Conservation (phyloP, 2,113 vertebrate species). For the Nycticorax nycticorax region DNA sequence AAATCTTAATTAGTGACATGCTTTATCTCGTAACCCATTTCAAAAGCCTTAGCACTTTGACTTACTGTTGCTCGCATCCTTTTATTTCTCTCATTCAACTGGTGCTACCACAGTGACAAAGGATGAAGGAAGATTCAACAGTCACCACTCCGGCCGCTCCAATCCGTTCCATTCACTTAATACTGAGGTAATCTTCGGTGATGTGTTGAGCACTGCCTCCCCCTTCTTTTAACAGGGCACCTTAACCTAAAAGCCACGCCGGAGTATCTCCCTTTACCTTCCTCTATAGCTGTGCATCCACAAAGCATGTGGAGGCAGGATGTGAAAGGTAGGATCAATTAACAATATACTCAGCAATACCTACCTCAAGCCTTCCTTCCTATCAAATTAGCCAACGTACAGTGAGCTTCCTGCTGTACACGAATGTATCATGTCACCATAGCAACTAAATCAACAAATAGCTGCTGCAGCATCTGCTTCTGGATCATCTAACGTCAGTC, state of each 20-base stretch:
- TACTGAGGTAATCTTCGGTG: conserved; percentile 53
- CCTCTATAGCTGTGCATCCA: conserved; percentile 30
- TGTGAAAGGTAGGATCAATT: conserved; percentile 69
- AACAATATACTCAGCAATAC: conserved; percentile 76
- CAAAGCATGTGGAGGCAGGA: conserved; percentile 30
- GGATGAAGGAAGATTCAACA: conserved; percentile 65
- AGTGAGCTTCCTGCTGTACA: conserved; percentile 70
- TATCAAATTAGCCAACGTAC: conserved; percentile 75
- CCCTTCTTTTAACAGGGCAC: conserved; percentile 38
- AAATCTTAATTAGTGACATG: conserved; percentile 48
- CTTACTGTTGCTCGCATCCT: conserved; percentile 92
- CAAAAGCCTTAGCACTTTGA: conserved; percentile 69
- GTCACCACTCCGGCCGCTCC: conserved; percentile 70
- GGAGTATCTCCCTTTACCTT: conserved; percentile 15
- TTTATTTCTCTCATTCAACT: conserved; percentile 85
- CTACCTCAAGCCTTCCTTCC: conserved; percentile 71
- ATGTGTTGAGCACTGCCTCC: conserved; percentile 34
- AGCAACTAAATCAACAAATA: conserved; percentile 95
- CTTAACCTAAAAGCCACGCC: conserved; percentile 14
- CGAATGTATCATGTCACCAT: conserved; percentile 84
- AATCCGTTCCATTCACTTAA: conserved; percentile 69
- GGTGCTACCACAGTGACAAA: conserved; percentile 77
- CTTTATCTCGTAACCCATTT: conserved; percentile 40
- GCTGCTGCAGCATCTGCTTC: conserved; percentile 73
- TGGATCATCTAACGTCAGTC: conserved; percentile 70